Evolutionary conservation across 2,888 invertebrate genomes (phyloP).

Genomic region (Enoplolaimus lenunculus): DNA sequence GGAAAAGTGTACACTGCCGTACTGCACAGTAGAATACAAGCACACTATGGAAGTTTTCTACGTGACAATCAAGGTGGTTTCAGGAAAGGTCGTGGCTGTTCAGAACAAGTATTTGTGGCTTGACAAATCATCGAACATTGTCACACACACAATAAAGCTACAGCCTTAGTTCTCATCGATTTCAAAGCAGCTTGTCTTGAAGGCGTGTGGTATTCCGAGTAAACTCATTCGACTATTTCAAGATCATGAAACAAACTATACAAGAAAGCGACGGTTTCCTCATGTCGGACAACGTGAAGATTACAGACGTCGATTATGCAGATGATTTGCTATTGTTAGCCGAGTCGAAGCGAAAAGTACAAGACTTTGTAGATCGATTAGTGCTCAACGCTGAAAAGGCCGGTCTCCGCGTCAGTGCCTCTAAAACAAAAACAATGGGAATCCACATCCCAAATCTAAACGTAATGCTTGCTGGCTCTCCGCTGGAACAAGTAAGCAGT

Average conservation of each 20-base stretch:
- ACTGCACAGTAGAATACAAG: slow-evolving; percentile 2
- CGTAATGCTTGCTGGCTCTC: background rate
- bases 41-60: background rate
- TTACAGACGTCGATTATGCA: slow-evolving; percentile 1
- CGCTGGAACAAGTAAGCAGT: background rate
- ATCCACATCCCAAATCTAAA: background rate
- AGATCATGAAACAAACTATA: background rate
- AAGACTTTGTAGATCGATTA: background rate
- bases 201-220: background rate
- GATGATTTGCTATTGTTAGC: background rate
- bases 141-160: background rate
- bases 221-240: background rate
- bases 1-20: slow-evolving; percentile 5
- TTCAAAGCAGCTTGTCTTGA: slow-evolving; percentile 1
- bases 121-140: background rate
- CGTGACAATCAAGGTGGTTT: slow-evolving; percentile 17
- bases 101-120: background rate
- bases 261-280: background rate
- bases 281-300: background rate
- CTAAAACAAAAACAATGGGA: background rate
- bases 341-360: background rate
- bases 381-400: background rate
- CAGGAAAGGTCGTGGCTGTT: background rate
- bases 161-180: background rate
- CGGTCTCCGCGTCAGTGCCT: background rate